Percentiles rank a stretch among this genome's conserved stretches.
phyloP scores from a whole-genome alignment of 2,113 vertebrate species.

The Pluvialis apricaria region DNA sequence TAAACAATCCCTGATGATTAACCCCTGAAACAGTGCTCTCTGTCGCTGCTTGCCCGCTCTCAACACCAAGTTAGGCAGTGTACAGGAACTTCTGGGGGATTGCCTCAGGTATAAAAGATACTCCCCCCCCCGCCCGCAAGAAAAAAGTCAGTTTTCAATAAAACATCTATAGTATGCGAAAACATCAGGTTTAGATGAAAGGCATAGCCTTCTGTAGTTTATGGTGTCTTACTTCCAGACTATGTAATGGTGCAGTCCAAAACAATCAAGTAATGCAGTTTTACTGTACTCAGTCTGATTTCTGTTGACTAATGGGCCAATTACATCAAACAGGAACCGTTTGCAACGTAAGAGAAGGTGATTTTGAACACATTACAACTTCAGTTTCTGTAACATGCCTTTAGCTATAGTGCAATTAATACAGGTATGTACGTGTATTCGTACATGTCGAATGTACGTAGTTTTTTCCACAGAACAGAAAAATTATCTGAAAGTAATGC shows the following conservation, averaged over 20 bases:
- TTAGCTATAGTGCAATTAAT: rapidly evolving
- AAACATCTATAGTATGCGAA: background rate
- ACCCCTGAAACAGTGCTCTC: background rate
- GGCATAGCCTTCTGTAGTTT: background rate
- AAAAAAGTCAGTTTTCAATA: background rate
- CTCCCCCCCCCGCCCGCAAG: too few species aligned
- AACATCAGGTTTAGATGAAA: background rate
- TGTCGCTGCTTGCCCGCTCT: background rate
- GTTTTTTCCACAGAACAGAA: background rate
- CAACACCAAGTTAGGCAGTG: background rate
- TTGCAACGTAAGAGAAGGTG: background rate
- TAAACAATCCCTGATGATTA: background rate
- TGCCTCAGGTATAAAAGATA: background rate
- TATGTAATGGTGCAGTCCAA: background rate
- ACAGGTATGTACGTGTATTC: background rate
- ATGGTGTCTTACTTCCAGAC: background rate
- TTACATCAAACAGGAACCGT: background rate
- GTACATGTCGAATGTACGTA: background rate
- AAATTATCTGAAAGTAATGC: background rate
- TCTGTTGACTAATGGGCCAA: background rate
- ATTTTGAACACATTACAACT: background rate
- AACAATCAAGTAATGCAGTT: background rate
- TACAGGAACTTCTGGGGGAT: background rate
- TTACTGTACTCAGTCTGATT: background rate
- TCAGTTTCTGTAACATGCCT: background rate